Conservation (phyloP, 2,888 invertebrate species). For the Argyresthia albistria region DNA sequence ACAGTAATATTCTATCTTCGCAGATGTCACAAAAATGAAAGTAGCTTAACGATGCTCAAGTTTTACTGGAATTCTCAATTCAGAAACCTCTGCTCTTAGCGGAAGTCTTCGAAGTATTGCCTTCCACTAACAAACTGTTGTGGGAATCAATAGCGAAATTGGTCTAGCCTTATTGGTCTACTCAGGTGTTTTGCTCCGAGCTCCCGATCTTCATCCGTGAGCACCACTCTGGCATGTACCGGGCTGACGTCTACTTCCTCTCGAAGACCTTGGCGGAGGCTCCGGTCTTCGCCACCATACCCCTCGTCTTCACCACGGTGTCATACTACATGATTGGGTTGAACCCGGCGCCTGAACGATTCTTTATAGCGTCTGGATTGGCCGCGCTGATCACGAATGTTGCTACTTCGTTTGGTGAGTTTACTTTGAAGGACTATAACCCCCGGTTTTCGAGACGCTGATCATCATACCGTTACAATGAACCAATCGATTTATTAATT, state of each 20-base stretch:
- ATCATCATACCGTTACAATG: too few relatives aligned
- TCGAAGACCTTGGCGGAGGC: conserved; percentile 92
- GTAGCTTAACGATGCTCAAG: too few relatives aligned
- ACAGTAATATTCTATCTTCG: too few relatives aligned
- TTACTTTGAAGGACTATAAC: neutral
- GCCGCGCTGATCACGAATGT: conserved; percentile 90
- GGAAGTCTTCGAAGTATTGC: too few relatives aligned
- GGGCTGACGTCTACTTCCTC: conserved; percentile 91
- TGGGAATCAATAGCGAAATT: too few relatives aligned
- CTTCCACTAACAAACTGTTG: too few relatives aligned
- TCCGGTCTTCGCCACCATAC: conserved; percentile 88
- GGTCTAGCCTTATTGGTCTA: neutral
- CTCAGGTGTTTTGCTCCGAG: conserved; percentile 90
- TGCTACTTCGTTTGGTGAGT: conserved; percentile 88
- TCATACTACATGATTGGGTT: conserved; percentile 93
- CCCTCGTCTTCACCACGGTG: conserved; percentile 85
- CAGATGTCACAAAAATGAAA: too few relatives aligned
- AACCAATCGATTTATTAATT: too few relatives aligned
- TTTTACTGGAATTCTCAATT: too few relatives aligned
- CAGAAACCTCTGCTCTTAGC: too few relatives aligned
- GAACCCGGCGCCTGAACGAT: conserved; percentile 75
- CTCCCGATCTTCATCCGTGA: conserved; percentile 91
- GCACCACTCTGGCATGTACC: conserved; percentile 91
- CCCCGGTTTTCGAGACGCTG: too few relatives aligned
- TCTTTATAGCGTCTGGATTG: conserved; percentile 82